These are phyloP conservation scores for Protosalanx chinensis DNA, from an alignment of 2,797 vertebrate genomes.

Conservation along the genomic window DNA sequence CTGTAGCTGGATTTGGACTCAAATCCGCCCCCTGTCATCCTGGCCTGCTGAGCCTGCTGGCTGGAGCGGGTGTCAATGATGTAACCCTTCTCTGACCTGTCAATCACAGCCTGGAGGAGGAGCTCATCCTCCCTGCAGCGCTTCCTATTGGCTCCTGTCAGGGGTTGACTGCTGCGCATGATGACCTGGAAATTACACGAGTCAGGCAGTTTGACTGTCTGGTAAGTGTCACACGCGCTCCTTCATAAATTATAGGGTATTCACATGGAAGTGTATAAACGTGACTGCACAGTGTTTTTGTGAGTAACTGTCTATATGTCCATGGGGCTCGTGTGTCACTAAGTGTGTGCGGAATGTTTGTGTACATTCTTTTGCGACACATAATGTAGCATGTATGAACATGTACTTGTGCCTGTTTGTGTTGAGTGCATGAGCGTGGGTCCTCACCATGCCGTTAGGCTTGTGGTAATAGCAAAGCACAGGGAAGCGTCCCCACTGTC, in stretches of 20 bases:
- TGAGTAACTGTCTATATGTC: neutral
- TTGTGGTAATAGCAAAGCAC: slow-evolving; percentile 81
- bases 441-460: slow-evolving; percentile 73
- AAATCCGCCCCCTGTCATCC: slow-evolving; percentile 75
- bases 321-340: neutral
- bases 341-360: slow-evolving; percentile 4
- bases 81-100: slow-evolving; percentile 66
- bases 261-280: neutral
- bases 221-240: no score
- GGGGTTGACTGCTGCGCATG: slow-evolving; percentile 81
- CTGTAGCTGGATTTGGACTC: slow-evolving; percentile 79
- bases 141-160: slow-evolving; percentile 77
- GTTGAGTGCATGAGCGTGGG: neutral
- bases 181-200: slow-evolving; percentile 68
- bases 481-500: slow-evolving; percentile 82
- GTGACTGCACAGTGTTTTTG: neutral
- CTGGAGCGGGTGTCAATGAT: slow-evolving; percentile 79
- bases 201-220: neutral
- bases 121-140: slow-evolving; percentile 80
- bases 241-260: neutral
- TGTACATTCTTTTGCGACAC: neutral
- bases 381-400: neutral
- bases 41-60: slow-evolving; percentile 81
- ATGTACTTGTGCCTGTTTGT: neutral
- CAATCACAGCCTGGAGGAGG: slow-evolving; percentile 72